A percentile compares a stretch with the other conserved stretches of the same genome.
phyloP scores from a whole-genome alignment of 1,140 invertebrate species.

The Musca vetustissima region DNA sequence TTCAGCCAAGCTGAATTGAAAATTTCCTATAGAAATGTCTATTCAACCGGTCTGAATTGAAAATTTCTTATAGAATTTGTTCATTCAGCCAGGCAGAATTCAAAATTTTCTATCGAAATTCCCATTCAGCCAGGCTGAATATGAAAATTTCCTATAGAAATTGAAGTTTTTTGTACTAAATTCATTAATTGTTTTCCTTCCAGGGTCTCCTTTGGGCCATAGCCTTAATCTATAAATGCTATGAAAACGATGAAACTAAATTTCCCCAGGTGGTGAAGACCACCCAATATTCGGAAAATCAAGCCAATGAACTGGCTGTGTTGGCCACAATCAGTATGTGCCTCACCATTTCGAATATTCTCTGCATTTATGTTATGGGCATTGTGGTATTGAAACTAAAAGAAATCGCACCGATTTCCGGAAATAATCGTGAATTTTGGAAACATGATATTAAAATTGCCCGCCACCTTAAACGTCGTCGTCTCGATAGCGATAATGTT shows the following conservation, averaged over 20 bases:
- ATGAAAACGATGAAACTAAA: conserved; percentile 53
- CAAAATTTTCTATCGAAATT: too few relatives aligned
- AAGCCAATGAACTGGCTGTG: conserved; percentile 61
- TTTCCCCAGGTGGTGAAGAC: conserved; percentile 52
- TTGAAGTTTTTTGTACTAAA: too few relatives aligned
- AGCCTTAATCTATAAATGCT: conserved; percentile 60
- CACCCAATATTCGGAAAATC: conserved; percentile 60
- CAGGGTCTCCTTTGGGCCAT: conserved; percentile 72
- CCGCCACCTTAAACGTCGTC: conserved; percentile 59
- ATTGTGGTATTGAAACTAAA: conserved; percentile 74
- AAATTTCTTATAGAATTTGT: too few relatives aligned
- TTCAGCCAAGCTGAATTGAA: too few relatives aligned
- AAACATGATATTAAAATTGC: conserved; percentile 67
- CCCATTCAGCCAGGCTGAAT: too few relatives aligned
- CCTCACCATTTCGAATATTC: conserved; percentile 71
- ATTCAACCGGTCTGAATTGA: too few relatives aligned
- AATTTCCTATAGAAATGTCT: too few relatives aligned
- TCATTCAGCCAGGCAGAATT: too few relatives aligned
- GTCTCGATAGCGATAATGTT: conserved; percentile 35
- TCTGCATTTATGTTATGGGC: conserved; percentile 70
- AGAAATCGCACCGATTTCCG: conserved; percentile 68
- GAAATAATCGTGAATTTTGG: conserved; percentile 65
- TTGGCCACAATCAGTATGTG: conserved; percentile 68
- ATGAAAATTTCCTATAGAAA: too few relatives aligned
- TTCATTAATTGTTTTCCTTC: neutral